Base-by-base conservation (phyloP, 2,113 vertebrate species). In the Oncorhynchus keta region DNA sequence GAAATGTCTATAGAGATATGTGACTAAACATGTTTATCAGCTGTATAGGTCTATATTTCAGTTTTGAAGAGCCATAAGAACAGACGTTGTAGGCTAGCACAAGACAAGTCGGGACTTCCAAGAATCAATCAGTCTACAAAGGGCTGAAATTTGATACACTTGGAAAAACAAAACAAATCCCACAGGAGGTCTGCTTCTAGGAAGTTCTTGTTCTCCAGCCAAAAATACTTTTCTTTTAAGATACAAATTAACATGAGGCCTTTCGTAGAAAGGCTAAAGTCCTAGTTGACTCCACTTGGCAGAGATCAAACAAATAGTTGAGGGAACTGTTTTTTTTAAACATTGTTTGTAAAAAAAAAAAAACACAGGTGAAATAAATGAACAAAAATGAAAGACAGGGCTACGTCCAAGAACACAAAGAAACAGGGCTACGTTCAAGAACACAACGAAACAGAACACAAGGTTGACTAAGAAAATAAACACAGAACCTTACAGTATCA, bases 221-320 rank as follows among this genome's bases (percentile, higher is more conserved):
- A 77, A 81, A 81, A 81, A 81, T 32, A 64, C 39, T 32, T 72
- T 78, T 76, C 70, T 28, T 68, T 70, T 62, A 68, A 68, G 14
- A 35, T 18, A 26, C 35, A 68, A 68, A 68, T 68, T 28, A 16
- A 68, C 66, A 35, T 14, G 66, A 28, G 30, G 66, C 22, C 77
- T 64, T 86, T 83, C 79, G 70, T 83, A 83, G 67, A 79, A 86
- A 83, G 59, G 80, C 80, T 82, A 73, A 74, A 79, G 76, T 76
- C 79, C 67, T 70, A 74, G 74, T 81, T 82, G 78, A 83, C 76
- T 74, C 61, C 77, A 72, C 20, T 81, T 81, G 78, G 78, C 49
- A 73, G 14, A 80, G 75, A 84, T 84, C 69, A 83, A 84, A 78
- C 80, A 81, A 76, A 74, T 61, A 61, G 75, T 26, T n/a, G n/a